Conservation (phyloP, 2,797 vertebrate species). For the Phoebastria nigripes region DNA sequence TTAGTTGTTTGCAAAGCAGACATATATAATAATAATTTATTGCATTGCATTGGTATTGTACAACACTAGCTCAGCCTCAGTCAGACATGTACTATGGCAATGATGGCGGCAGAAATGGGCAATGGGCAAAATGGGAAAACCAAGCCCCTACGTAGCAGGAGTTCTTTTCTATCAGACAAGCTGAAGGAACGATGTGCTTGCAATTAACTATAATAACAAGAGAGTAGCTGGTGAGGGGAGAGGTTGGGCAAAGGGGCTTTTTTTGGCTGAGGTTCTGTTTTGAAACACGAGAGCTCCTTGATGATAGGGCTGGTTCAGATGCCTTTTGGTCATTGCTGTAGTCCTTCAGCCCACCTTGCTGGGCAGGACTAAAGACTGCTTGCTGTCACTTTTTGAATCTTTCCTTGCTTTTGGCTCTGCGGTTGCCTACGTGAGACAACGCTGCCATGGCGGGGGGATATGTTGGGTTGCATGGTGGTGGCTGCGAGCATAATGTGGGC, state of each 20-base stretch:
- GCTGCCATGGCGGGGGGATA: fast-evolving
- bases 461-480: not conserved
- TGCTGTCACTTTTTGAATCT: not conserved
- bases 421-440: not conserved
- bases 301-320: not conserved
- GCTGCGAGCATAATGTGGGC: not conserved
- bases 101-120: too few species aligned
- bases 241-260: not conserved
- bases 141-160: not conserved
- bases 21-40: conserved; percentile 44
- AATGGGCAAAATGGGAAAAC: not conserved
- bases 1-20: not conserved
- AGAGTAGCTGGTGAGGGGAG: not conserved
- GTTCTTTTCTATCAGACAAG: not conserved
- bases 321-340: not conserved
- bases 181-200: not conserved
- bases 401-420: not conserved
- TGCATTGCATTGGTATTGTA: not conserved
- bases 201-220: not conserved
- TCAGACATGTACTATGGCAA: too few species aligned
- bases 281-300: not conserved
- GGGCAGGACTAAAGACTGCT: not conserved
- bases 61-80: too few species aligned
- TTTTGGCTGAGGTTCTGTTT: not conserved
- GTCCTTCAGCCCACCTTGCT: not conserved